Base-by-base conservation (phyloP, 2,888 invertebrate genomes). In the Papilio demoleus region DNA sequence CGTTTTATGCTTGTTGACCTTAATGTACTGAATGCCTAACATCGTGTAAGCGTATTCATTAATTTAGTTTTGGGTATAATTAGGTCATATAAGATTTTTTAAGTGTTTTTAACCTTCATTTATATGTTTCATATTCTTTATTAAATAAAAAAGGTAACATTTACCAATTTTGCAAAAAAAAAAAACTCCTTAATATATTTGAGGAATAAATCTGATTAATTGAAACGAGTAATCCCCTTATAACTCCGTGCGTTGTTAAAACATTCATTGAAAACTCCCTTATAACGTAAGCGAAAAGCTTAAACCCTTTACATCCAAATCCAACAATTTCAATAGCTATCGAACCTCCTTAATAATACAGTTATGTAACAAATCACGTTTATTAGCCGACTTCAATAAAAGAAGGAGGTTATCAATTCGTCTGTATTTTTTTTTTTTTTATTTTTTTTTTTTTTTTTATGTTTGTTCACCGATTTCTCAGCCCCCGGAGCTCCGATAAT, bases 211-310 rank as follows among this genome's bases (percentile, higher is more conserved):
- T 19, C 8, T 24, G 50, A 50, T n/a, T 53, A 53, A n/a, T 27
- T 11, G 22, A 53, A 53, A 27, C 53, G 53, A 27, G 53, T 27
- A 53, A n/a, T 53, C 27, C 27, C n/a, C 53, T 53, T 27, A 27
- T 27, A 24, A 14, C 19, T 6, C 50, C 14, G 24, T n/a, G n/a
- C 24, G 8, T 53, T 50, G 50, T 50, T 53, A 27, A 53, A 53
- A 53, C 27, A 14, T 53, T 24, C n/a, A 14, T 53, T 27, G 53
- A 53, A 27, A 53, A 53, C 53, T 53, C 53, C 27, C 12, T 53
- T 27, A 6, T n/a, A 14, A 12, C 22, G 11, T 8, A 47, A 9
- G 8, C 9, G 47, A 47, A 45, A 19, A 19, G 22, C 2, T 22
- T 47, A 22, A 38, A 3, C 22, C 11, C 11, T 19, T 22, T 47